These are phyloP conservation scores for Drosophila lowei DNA, from an alignment of 1,140 invertebrate species.

Conservation along the genomic window DNA sequence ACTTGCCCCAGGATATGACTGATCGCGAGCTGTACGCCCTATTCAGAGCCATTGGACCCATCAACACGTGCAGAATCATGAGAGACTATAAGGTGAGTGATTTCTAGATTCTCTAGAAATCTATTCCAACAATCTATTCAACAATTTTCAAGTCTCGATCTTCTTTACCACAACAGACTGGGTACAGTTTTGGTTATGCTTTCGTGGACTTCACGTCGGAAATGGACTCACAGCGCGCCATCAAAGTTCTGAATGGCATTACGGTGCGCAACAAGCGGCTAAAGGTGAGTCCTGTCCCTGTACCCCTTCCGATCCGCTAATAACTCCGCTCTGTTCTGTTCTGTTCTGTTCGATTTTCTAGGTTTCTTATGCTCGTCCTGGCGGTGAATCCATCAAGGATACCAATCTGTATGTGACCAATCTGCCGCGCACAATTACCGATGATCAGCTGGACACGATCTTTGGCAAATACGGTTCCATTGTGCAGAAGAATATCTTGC, in stretches of 20 bases:
- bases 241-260: slow-evolving; percentile 93
- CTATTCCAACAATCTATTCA: background rate
- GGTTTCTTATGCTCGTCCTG: slow-evolving; percentile 95
- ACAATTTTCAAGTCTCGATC: background rate
- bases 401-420: slow-evolving; percentile 97
- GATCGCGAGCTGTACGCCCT: slow-evolving; percentile 95
- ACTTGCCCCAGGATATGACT: slow-evolving; percentile 95
- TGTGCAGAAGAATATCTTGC: slow-evolving; percentile 94
- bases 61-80: slow-evolving; percentile 96
- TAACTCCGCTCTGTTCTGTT: background rate
- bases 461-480: slow-evolving; percentile 94
- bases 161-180: slow-evolving; percentile 86
- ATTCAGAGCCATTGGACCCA: slow-evolving; percentile 93
- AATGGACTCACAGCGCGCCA: slow-evolving; percentile 93
- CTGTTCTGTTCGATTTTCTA: slow-evolving; percentile 54
- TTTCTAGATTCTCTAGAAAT: slow-evolving; percentile 2
- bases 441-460: slow-evolving; percentile 91
- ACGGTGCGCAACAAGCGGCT: slow-evolving; percentile 93
- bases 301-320: no score
- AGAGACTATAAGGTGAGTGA: slow-evolving; percentile 91
- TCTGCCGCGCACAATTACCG: slow-evolving; percentile 92
- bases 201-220: slow-evolving; percentile 96
- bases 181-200: slow-evolving; percentile 97
- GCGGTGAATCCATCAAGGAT: slow-evolving; percentile 96
- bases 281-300: slow-evolving; percentile 84